Base-by-base conservation (phyloP, 2,113 vertebrate species). In the Lycocorax pyrrhopterus region DNA sequence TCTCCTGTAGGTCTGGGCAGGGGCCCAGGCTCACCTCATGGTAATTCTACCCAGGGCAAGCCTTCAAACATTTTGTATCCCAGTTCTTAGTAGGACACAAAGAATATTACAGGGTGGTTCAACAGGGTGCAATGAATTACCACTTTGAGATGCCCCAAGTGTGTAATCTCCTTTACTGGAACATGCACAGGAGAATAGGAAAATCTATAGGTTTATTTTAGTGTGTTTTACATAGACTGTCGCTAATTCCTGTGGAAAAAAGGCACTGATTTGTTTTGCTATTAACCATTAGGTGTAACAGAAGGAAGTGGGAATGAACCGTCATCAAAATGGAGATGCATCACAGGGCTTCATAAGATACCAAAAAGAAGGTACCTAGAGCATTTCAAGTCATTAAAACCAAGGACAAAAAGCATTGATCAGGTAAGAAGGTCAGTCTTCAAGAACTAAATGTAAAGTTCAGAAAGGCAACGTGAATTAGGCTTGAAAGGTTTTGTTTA, bases 401-500 rank as follows among this genome's bases (percentile, higher is more conserved):
- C 56, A 58, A 33, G 15, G 35, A 71, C 25, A 90, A 81, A 89
- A 79, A 27, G 6, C 46, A 55, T 0, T 35, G 32, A 63, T 83
- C 51, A 35, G 19, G 16, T 59, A 73, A 22, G 37, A 86, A 80
- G 30, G 68, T 71, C 12, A 55, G 33, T 52, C 55, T 72, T 77
- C 55, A 74, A 60, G 56, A 92, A 84, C 7, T 32, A 59, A 72
- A 87, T 4, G 4, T 39, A 26, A 90, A 90, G 27, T 69, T 88
- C 79, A 86, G 43, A 92, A 94, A 82, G 18, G 16, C 20, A 67
- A 75, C 33, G 59, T 86, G 64, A 89, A 84, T 89, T 41, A 56
- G 59, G 23, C 20, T 88, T 80, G 51, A 92, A 86, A 78, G 39
- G 52, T 81, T 94, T 86, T 68, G 58, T 96, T 96, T 96, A 94